A percentile compares a stretch with the other conserved stretches of the same genome.
Evolutionary conservation across 92 coral and sea anemone species (phyloP).

Genomic region (Zoanthus sansibaricus): DNA sequence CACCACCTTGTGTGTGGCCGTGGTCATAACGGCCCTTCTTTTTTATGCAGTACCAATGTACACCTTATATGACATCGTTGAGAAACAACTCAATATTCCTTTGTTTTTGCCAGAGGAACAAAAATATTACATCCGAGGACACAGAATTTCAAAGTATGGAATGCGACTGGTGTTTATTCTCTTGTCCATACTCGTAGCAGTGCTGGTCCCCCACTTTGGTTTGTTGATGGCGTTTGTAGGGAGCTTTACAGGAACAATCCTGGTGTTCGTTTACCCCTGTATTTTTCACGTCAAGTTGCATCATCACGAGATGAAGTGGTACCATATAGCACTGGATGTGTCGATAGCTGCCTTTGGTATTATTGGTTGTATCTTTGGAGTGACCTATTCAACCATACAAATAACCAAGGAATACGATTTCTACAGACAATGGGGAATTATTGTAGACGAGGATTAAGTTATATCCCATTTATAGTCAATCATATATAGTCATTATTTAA

Average conservation of each 20-base stretch:
- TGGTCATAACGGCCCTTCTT: slow-evolving; percentile 79
- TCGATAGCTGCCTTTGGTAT: slow-evolving; percentile 74
- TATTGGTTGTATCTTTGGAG: slow-evolving; percentile 80
- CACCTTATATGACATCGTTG: slow-evolving; percentile 88
- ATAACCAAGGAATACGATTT: slow-evolving; percentile 90
- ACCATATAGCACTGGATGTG: slow-evolving; percentile 71
- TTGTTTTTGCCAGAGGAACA: slow-evolving; percentile 75
- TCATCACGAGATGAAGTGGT: slow-evolving; percentile 80
- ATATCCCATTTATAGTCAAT: not conserved
- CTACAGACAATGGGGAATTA: slow-evolving; percentile 93
- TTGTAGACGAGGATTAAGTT: slow-evolving; percentile 72
- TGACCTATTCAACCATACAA: slow-evolving; percentile 78
- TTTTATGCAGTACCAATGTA: slow-evolving; percentile 92
- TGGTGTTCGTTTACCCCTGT: slow-evolving; percentile 87
- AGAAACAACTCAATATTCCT: slow-evolving; percentile 85
- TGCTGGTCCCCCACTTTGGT: slow-evolving; percentile 92
- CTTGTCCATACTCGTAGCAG: slow-evolving; percentile 85
- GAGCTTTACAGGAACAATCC: slow-evolving; percentile 88
- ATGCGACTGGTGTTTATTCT: slow-evolving; percentile 76
- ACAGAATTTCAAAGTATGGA: slow-evolving; percentile 71
- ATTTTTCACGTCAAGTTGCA: slow-evolving; percentile 87
- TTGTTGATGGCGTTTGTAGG: slow-evolving; percentile 93
- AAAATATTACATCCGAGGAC: slow-evolving; percentile 66
- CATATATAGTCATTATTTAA: not conserved
- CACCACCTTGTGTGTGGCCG: slow-evolving; percentile 73